Conservation (phyloP, 2,797 vertebrate genomes). For the Silurus aristotelis region DNA sequence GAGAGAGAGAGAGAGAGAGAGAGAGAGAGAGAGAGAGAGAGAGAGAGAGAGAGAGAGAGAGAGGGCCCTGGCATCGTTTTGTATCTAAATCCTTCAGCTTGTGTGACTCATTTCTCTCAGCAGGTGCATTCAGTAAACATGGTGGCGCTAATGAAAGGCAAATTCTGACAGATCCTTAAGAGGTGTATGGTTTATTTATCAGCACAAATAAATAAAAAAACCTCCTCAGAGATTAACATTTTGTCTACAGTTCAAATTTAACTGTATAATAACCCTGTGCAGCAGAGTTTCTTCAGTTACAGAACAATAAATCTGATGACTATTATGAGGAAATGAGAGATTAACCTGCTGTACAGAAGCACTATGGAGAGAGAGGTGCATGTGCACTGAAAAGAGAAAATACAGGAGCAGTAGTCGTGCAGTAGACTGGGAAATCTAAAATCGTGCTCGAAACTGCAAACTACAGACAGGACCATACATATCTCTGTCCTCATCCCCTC, state of each 20-base stretch:
- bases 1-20: no score
- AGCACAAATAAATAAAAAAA: not conserved
- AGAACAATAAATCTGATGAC: not conserved
- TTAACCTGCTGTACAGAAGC: not conserved
- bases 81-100: constrained; percentile 1
- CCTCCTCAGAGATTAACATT: not conserved
- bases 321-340: not conserved
- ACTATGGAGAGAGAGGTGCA: not conserved
- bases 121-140: constrained; percentile 18
- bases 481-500: constrained; percentile 6
- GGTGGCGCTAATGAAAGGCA: constrained; percentile 7
- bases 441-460: constrained; percentile 1
- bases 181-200: constrained; percentile 11
- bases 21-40: no score
- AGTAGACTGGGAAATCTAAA: not conserved
- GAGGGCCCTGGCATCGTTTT: not conserved
- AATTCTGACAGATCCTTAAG: not conserved
- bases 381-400: not conserved
- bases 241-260: not conserved
- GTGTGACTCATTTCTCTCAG: constrained; percentile 8
- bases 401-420: not conserved
- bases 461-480: constrained; percentile 23
- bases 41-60: no score
- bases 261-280: not conserved
- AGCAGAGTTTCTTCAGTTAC: not conserved